Evolutionary conservation across 30 jellyfish, hydroid and myxozoan species (phyloP).

Genomic region (Cassiopea xamachana): DNA sequence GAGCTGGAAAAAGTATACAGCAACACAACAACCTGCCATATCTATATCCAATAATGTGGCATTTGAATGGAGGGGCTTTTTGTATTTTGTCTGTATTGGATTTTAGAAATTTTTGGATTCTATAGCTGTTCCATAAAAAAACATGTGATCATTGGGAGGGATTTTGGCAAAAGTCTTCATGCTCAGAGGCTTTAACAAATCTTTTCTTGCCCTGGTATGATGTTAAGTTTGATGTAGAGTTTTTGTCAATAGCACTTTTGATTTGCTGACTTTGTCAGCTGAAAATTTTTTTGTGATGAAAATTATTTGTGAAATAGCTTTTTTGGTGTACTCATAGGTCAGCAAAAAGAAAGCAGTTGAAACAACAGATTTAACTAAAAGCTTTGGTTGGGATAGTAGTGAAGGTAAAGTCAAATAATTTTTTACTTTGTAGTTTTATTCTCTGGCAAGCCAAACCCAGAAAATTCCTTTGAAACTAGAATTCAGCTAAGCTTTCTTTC

Average conservation of each 20-base stretch:
- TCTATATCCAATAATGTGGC: too few relatives aligned
- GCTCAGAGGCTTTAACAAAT: too few relatives aligned
- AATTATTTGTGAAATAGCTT: not conserved
- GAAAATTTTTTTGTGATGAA: not conserved
- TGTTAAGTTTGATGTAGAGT: too few relatives aligned
- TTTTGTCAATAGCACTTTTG: not conserved
- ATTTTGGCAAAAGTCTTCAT: too few relatives aligned
- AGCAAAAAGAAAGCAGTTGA: conserved; percentile 92
- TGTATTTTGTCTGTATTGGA: too few relatives aligned
- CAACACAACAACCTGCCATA: too few relatives aligned
- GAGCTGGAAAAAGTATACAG: not conserved
- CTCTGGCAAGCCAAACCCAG: not conserved
- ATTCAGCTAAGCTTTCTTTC: too few relatives aligned
- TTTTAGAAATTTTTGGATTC: too few relatives aligned
- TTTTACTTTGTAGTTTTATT: not conserved
- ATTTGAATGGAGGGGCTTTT: too few relatives aligned
- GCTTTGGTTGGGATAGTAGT: conserved; percentile 99
- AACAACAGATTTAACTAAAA: conserved; percentile 89
- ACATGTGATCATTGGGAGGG: too few relatives aligned
- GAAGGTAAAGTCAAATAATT: conserved; percentile 70
- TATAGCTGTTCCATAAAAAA: too few relatives aligned
- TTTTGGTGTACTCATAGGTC: conserved; percentile 37
- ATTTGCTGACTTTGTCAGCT: not conserved
- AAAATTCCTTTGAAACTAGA: not conserved
- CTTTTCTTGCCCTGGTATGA: too few relatives aligned